Evolutionary conservation across 2,888 invertebrate species (phyloP), one percentile per base, ranked within the genome.

Genomic region (Watsonalla binaria): DNA sequence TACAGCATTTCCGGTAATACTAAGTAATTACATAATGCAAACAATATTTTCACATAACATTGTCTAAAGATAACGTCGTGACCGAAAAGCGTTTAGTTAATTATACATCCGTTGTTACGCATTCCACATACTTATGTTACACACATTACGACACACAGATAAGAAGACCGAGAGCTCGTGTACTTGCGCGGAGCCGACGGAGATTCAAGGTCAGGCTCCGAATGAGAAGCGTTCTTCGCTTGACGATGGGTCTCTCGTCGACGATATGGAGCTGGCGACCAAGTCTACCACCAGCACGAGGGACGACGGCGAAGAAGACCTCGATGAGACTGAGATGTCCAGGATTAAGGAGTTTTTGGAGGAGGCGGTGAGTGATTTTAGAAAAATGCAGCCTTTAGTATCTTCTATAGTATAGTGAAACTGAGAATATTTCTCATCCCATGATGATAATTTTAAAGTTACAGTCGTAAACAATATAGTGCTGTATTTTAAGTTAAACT

Each of bases 341-440:
- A 81, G 74, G 62, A 82, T 90, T 47, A 90, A 87, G 61, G 90
- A 90, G 60, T 78, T 88, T 52, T 63, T 90, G 51, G 90, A 90
- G 53, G 89, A 90, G 57, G 77, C 89, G 54, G 90, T 89, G 58
- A 80, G 82, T 70, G 24, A 24, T 24, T 24, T 24, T 24, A 4
- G 24, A 24, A 24, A 24, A 24, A 24, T 24, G 24, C 24, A 24
- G 24, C 4, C 24, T 2, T 24, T 24, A 24, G 24, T 24, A 24
- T 4, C 4, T 1, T 24, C 24, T 24, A 24, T 24, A 24, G n/a
- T n/a, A n/a, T n/a, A 24, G 24, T 4, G 24, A 1, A 1, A 24
- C 24, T 24, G 24, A 24, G 24, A 24, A 24, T 24, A 4, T 24
- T 24, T 24, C 24, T 24, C 24, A 2, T 24, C n/a, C 24, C 24